Evolutionary conservation across 2,888 invertebrate genomes (phyloP).

Genomic region (Melinaea marsaeus): DNA sequence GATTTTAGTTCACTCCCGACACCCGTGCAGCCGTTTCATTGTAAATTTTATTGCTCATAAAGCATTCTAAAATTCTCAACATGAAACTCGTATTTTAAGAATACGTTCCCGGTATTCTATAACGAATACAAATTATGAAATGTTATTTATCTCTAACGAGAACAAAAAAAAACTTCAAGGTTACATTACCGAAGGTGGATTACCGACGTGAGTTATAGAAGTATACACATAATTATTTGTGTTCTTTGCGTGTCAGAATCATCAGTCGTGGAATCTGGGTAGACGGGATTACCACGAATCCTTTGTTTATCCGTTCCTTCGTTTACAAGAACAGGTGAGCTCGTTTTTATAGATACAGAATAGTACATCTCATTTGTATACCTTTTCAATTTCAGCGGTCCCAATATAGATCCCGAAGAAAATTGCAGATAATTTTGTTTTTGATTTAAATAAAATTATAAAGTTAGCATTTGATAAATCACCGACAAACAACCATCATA

Average conservation of each 20-base stretch:
- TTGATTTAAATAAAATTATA: too few relatives aligned
- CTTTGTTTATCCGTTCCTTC: constrained; percentile 31
- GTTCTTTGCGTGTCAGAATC: constrained; percentile 13
- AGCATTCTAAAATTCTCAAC: constrained; percentile 47
- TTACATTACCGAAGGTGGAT: constrained; percentile 11
- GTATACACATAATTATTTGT: constrained; percentile 13
- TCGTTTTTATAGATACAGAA: constrained; percentile 18
- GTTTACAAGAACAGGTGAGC: constrained; percentile 34
- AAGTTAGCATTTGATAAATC: too few relatives aligned
- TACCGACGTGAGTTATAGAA: constrained; percentile 12
- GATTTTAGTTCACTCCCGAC: constrained; percentile 42
- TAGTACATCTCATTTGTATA: not conserved
- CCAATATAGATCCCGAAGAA: too few relatives aligned
- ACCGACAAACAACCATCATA: too few relatives aligned
- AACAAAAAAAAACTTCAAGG: constrained; percentile 9
- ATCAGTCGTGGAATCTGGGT: constrained; percentile 7
- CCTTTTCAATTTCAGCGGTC: not conserved
- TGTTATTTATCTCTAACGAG: constrained; percentile 16
- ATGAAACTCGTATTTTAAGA: constrained; percentile 28
- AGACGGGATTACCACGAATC: not conserved
- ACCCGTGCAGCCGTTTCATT: constrained; percentile 53
- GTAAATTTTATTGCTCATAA: constrained; percentile 62
- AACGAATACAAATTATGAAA: constrained; percentile 27
- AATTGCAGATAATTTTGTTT: too few relatives aligned
- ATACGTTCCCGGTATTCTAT: constrained; percentile 18